Evolutionary conservation across 1,140 invertebrate species (phyloP).

Genomic region (Parasteatoda tepidariorum): DNA sequence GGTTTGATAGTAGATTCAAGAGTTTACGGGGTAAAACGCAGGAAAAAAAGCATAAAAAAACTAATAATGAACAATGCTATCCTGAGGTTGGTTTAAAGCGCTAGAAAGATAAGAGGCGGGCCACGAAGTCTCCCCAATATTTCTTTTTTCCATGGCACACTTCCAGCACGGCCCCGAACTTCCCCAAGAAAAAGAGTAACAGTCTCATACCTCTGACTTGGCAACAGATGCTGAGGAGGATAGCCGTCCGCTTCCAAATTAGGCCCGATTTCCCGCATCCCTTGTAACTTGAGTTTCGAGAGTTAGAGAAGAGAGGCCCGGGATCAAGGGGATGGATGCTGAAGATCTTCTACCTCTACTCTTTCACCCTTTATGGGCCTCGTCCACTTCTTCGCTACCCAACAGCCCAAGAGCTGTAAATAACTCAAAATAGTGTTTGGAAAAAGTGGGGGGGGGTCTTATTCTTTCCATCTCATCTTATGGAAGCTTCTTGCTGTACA

Average conservation of each 20-base stretch:
- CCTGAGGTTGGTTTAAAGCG: constrained; percentile 22
- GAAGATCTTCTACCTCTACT: constrained; percentile 28
- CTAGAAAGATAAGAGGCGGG: constrained; percentile 34
- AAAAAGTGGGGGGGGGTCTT: background rate
- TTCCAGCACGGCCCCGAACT: constrained; percentile 11
- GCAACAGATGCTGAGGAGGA: constrained; percentile 48
- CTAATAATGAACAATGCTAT: constrained; percentile 50
- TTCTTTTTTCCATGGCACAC: constrained; percentile 37
- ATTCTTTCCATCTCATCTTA: background rate
- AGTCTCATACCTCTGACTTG: constrained; percentile 40
- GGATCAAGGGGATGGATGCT: constrained; percentile 28
- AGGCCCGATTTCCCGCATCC: constrained; percentile 44
- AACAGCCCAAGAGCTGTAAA: constrained; percentile 31
- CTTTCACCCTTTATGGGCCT: constrained; percentile 47
- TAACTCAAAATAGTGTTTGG: constrained; percentile 47
- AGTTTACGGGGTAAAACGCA: too few species aligned
- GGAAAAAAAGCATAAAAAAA: constrained; percentile 1
- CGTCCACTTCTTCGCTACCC: constrained; percentile 40
- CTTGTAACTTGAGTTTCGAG: constrained; percentile 45
- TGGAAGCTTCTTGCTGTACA: constrained; percentile 21
- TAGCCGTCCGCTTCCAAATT: constrained; percentile 53
- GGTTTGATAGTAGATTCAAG: constrained; percentile 21
- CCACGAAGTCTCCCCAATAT: constrained; percentile 15
- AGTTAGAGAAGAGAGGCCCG: constrained; percentile 23
- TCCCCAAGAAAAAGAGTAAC: constrained; percentile 15